phyloP scores from a whole-genome alignment of 92 coral and sea anemone genomes.

The Parazoanthus darwini region DNA sequence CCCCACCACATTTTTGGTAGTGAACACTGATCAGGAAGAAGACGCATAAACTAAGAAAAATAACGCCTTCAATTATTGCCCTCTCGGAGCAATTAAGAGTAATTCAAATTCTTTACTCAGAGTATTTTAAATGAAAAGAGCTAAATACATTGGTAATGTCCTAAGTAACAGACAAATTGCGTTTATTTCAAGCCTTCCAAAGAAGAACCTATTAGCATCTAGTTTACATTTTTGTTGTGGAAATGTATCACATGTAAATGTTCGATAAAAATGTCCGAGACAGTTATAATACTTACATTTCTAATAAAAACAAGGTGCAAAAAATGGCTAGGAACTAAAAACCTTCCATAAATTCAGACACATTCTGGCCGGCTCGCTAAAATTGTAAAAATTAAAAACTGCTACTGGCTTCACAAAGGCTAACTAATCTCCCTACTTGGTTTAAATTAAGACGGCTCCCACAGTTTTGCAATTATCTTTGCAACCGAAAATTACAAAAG shows the following conservation, averaged over 20 bases:
- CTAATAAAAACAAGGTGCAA: conserved; percentile 23
- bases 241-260: neutral
- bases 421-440: neutral
- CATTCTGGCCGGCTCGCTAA: neutral
- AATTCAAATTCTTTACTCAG: neutral
- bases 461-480: neutral
- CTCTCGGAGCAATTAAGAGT: neutral
- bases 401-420: too few relatives aligned
- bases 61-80: neutral
- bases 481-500: neutral
- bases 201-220: neutral
- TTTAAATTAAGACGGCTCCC: neutral
- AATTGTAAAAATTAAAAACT: neutral
- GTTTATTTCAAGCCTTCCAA: neutral
- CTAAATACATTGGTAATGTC: too few relatives aligned
- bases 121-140: too few relatives aligned
- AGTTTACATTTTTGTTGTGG: neutral
- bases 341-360: neutral
- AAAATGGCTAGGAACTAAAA: conserved; percentile 11
- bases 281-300: neutral
- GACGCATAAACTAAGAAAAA: neutral
- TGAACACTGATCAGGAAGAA: neutral
- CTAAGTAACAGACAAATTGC: neutral
- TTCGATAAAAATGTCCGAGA: neutral
- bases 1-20: neutral